phyloP scores from a whole-genome alignment of 2,888 invertebrate genomes.

The Tiliacea citrago region DNA sequence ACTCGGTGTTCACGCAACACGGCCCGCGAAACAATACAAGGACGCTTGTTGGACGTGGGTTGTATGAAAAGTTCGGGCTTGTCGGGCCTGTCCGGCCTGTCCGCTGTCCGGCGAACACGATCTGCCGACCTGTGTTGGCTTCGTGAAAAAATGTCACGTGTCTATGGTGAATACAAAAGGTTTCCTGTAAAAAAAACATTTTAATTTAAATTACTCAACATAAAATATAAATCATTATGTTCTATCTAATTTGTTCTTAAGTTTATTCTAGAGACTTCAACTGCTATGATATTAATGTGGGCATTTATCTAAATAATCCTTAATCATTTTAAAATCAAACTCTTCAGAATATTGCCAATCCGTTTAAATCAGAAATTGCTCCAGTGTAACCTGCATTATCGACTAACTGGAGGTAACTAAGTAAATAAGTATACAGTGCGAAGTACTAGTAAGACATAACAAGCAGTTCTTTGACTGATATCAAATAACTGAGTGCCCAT shows the following conservation, averaged over 20 bases:
- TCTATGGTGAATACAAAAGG: slow-evolving; percentile 33
- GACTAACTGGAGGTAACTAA: slow-evolving; percentile 18
- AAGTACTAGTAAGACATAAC: slow-evolving; percentile 25
- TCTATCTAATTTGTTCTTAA: background rate
- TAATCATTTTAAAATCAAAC: background rate
- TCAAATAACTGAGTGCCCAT: slow-evolving; percentile 38
- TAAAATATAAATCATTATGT: background rate
- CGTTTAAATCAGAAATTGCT: slow-evolving; percentile 22
- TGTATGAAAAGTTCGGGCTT: slow-evolving; percentile 74
- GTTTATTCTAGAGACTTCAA: background rate
- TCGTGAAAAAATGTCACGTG: slow-evolving; percentile 63
- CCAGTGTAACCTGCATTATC: slow-evolving; percentile 27
- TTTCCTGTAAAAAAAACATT: slow-evolving; percentile 33
- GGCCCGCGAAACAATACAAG: slow-evolving; percentile 90
- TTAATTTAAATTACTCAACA: slow-evolving; percentile 9
- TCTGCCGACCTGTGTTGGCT: slow-evolving; percentile 59
- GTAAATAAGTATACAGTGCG: slow-evolving; percentile 42
- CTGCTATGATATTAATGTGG: slow-evolving; percentile 19
- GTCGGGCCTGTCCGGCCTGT: slow-evolving; percentile 67
- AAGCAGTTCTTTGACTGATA: slow-evolving; percentile 38
- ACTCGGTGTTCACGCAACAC: slow-evolving; percentile 89
- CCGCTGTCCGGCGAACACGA: slow-evolving; percentile 63
- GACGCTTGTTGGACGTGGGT: slow-evolving; percentile 81
- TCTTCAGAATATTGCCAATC: slow-evolving; percentile 4
- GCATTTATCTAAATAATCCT: background rate